Base-by-base conservation (phyloP, 2,797 vertebrate species). In the Pseudochirops cupreus region DNA sequence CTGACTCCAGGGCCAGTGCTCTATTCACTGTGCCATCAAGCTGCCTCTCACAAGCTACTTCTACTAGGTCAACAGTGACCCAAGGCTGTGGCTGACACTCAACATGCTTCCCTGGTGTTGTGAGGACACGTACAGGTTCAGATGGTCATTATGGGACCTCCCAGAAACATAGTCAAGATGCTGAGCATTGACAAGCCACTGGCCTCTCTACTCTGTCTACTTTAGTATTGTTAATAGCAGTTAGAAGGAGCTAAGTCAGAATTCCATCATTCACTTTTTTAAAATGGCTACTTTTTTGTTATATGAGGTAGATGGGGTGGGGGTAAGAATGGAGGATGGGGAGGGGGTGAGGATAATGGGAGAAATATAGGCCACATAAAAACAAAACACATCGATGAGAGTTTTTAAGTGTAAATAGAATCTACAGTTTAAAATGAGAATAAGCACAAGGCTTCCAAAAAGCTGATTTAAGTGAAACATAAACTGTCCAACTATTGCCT, bases 391-490 rank as follows among this genome's bases (percentile, higher is more conserved):
- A 57, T 9, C 39, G 33, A 53, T n/a, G 54, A 16, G 0, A 1
- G 26, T 18, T 91, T n/a, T 87, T 50, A 87, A 46, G 74, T 50
- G 74, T 50, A 87, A 87, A 46, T 26, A 74, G 31, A 33, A 57
- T 26, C 91, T 82, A 46, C 29, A 82, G 11, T 56, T 94, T 95
- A 92, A 89, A 92, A 96, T 90, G 89, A 31, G n/a, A 96, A 94
- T 90, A 87, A 54, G 13, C 50, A 29, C 46, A 50, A 90, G 52
- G 5, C 26, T 94, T 95, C 59, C 67, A 91, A 74, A 96, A 95
- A 62, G 46, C 62, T 56, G 91, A 53, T 53, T 0, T 1, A 56
- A 13, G 57, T 26, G 24, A 91, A 0, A 12, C 10, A 5, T 12
- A 50, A 50, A 53, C 46, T 58, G 11, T 29, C 58, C 29, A 57